Evolutionary conservation across 2,797 vertebrate species (phyloP), one percentile per base, ranked within the genome.

Genomic region (Gymnothorax javanicus): DNA sequence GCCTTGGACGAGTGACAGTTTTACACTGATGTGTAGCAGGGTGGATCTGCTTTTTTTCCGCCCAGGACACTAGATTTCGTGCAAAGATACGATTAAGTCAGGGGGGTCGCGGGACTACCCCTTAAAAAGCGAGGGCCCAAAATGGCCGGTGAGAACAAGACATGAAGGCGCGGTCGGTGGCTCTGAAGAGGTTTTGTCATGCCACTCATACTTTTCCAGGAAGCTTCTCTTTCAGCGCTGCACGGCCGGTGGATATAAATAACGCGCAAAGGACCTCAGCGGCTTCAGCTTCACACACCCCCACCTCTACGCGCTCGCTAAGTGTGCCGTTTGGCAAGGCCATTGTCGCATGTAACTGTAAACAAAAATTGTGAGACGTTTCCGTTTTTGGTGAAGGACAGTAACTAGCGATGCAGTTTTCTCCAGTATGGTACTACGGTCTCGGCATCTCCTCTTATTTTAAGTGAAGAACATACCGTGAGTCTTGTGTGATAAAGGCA

Each of bases 181-280:
- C 82, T 67, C 69, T 75, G 43, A 58, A 17, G 59, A 85, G 52
- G 56, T 64, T 58, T 67, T 84, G 59, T 84, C 84, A 83, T 86
- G 23, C 75, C 57, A 5, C 57, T 57, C 71, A 58, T 64, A 50
- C 75, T 87, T 79, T 85, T 85, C 87, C 87, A 71, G 87, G 87
- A 88, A 88, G 84, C 84, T 79, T 64, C 87, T 67, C 84, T 84
- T 71, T 84, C 71, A 69, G 71, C 83, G 12, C 59, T 64, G 75
- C 57, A 59, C 7, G 27, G 77, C 33, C 62, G 3, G 77, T 1
- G 4, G 84, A 85, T 88, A 88, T 85, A 85, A 88, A 88, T 85
- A 88, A 85, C 75, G 50, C 33, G 62, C 60, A 54, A 85, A 64
- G 79, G 13, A 23, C 77, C 84, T 81, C 62, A 56, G 20, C 4